Percentiles rank a stretch among this genome's conserved stretches.
Conservation (phyloP, 2,113 vertebrate genomes). For the Xiphophorus couchianus region DNA sequence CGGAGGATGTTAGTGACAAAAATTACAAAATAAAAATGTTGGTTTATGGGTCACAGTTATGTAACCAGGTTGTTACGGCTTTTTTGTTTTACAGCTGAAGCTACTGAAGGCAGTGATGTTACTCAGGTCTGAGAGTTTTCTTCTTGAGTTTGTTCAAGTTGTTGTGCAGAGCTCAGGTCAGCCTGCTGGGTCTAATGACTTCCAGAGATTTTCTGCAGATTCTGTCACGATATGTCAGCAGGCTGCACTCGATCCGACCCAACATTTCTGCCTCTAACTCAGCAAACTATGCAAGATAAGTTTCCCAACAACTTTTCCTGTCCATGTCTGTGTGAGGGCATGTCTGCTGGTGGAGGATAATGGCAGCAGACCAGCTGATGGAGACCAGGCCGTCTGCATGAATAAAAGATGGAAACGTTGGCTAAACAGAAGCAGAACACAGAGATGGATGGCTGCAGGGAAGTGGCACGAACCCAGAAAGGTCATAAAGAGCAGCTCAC, state of each 20-base stretch:
- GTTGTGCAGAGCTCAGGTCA: no score
- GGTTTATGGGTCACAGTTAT: no score
- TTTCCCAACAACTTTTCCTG: not conserved
- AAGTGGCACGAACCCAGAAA: not conserved
- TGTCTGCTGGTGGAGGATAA: slow-evolving; percentile 8
- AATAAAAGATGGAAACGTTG: slow-evolving; percentile 33
- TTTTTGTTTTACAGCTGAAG: no score
- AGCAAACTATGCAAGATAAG: slow-evolving; percentile 1
- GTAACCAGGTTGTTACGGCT: no score
- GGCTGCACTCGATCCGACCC: no score
- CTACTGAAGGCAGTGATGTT: no score
- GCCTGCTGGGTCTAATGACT: no score
- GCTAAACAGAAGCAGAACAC: slow-evolving; percentile 10
- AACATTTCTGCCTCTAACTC: not conserved
- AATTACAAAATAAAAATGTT: no score
- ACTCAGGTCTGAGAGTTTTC: not conserved
- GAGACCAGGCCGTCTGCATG: slow-evolving; percentile 6
- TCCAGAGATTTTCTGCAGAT: no score
- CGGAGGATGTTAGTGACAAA: no score
- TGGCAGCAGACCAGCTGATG: slow-evolving; percentile 13
- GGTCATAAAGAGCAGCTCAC: not conserved
- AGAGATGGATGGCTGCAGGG: not conserved
- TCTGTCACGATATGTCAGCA: no score
- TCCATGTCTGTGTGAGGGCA: not conserved
- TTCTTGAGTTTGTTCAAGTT: not conserved